These are phyloP conservation scores for Entomobrya proxima DNA, from an alignment of 2,888 invertebrate genomes.

Conservation along the genomic window DNA sequence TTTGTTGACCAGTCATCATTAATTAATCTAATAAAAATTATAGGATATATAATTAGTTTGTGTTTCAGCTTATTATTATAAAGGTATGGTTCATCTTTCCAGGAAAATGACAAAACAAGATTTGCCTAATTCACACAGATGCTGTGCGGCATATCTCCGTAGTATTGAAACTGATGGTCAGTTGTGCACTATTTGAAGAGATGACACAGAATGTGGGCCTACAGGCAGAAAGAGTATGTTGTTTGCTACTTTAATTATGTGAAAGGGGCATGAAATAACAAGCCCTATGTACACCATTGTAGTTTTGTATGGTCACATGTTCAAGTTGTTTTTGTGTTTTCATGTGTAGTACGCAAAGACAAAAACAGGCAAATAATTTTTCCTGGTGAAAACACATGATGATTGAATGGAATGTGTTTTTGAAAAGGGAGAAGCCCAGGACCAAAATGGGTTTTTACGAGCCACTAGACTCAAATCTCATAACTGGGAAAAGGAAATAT, in stretches of 20 bases:
- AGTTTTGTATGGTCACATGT: neutral
- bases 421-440: conserved; percentile 40
- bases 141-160: neutral
- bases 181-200: neutral
- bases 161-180: neutral
- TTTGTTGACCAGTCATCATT: neutral
- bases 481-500: conserved; percentile 73
- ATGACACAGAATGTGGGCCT: neutral
- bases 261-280: neutral
- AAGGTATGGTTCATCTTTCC: neutral
- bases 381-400: conserved; percentile 53
- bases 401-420: conserved; percentile 62
- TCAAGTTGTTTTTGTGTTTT: neutral
- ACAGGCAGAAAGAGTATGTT: neutral
- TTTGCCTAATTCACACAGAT: neutral
- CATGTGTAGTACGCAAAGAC: neutral
- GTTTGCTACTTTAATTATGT: neutral
- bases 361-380: conserved; percentile 6
- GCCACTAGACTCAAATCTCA: conserved; percentile 75
- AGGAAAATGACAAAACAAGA: neutral
- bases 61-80: neutral
- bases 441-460: conserved; percentile 72
- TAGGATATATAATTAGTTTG: conserved; percentile 16
- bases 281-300: no score
- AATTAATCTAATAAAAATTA: conserved; percentile 10